Base-by-base conservation (phyloP, 1,140 invertebrate genomes). In the Trichonephila clavata region DNA sequence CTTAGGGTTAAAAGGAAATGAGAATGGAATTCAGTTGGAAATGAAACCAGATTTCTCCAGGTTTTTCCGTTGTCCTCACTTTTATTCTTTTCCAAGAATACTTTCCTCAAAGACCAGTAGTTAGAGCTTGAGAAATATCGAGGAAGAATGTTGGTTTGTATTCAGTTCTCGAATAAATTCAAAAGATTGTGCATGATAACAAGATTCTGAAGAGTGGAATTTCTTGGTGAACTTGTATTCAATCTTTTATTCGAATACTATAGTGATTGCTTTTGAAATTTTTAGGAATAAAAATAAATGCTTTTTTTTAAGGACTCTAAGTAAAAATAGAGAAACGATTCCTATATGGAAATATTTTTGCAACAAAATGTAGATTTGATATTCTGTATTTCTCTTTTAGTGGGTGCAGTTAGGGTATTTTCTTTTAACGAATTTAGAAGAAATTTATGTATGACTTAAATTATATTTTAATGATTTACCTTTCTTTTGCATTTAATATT, bases 1-100 rank as follows among this genome's bases (percentile, higher is more conserved):
- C 89, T 90, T 90, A 77, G 71, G 71, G 57, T 90, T 90, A 90
- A 81, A 80, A 81, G 68, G 89, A 90, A 90, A 90, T 80, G 89
- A 90, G 89, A 90, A 90, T 80, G 71, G 77, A 81, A 90, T 90
- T 71, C 89, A 57, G 89, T 90, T 81, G 61, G 89, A 60, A 90
- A 90, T 90, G 89, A 77, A 90, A 90, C 89, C 89, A 43, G 89
- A 60, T 80, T 77, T 90, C 68, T 77, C 86, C 61, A 57, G 24
- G 87, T 77, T 80, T 90, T 50, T 27, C 21, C 18, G 60, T 90
- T 90, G 81, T 80, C n/a, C 27, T 50, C 10, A 13, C 50, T 14
- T 32, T 43, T 87, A 57, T 87, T 61, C 57, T 60, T 87, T 20
- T 24, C 63, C 59, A 39, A 50, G 27, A 32, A 61, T 87, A 43